Percentiles rank a stretch among this genome's conserved stretches.
Conservation (phyloP, 2,888 invertebrate species). For the Patella ulyssiponensis region DNA sequence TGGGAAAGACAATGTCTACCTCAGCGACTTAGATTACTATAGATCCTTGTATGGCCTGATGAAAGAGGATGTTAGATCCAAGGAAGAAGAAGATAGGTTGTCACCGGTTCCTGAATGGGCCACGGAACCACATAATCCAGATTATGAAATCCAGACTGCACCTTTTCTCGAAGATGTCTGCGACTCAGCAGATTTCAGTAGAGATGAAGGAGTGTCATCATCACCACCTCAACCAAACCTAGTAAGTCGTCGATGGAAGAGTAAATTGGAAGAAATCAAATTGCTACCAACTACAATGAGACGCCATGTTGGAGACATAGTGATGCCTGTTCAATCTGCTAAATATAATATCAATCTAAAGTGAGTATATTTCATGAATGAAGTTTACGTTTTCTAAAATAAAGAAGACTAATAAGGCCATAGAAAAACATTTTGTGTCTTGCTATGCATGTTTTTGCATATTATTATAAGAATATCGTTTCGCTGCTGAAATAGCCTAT, state of each 20-base stretch:
- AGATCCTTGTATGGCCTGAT: slow-evolving; percentile 45
- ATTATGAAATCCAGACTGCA: background rate
- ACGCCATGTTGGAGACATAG: slow-evolving; percentile 50
- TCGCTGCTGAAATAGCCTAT: background rate
- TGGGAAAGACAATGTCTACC: slow-evolving; percentile 35
- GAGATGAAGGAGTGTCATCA: background rate
- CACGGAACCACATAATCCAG: slow-evolving; percentile 22
- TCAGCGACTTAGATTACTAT: slow-evolving; percentile 50
- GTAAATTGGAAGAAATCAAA: slow-evolving; percentile 46
- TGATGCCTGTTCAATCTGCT: slow-evolving; percentile 46
- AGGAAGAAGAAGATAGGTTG: background rate
- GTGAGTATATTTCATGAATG: slow-evolving; percentile 32
- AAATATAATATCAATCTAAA: slow-evolving; percentile 47
- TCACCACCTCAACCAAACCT: slow-evolving; percentile 8
- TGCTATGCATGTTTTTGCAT: background rate
- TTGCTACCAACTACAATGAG: slow-evolving; percentile 45
- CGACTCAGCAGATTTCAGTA: no score
- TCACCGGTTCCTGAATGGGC: slow-evolving; percentile 4
- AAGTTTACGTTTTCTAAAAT: no score
- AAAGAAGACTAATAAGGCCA: no score
- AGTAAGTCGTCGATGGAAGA: slow-evolving; percentile 51
- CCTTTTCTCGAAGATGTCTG: background rate
- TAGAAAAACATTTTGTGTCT: background rate
- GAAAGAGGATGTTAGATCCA: slow-evolving; percentile 19
- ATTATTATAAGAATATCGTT: background rate